Evolutionary conservation across 2,113 vertebrate species (phyloP), one percentile per base, ranked within the genome.

Genomic region (Cynoglossus semilaevis): DNA sequence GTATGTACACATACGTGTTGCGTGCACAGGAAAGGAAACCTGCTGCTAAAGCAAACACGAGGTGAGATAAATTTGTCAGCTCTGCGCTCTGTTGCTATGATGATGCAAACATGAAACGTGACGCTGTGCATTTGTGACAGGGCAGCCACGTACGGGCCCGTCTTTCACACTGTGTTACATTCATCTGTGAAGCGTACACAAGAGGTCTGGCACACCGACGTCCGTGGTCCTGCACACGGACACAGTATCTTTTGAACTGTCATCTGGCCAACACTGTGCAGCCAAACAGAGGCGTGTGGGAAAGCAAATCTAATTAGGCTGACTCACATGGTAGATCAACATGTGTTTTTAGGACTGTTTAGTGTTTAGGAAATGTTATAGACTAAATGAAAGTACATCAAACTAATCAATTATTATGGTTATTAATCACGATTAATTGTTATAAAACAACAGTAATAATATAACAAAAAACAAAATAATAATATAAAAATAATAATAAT

Each of bases 71-170:
- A 72, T 55, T 51, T 63, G 60, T 65, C 60, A 9, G 22, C 40
- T 35, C 38, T 55, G 38, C 64, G 34, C 51, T n/a, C n/a, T 54
- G 41, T 52, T 68, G 11, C 59, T 81, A 83, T 80, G 70, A 80
- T 60, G 29, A 40, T 69, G 7, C 35, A n/a, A 38, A 17, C 63
- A 36, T 59, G 38, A 22, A 51, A 52, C 51, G 48, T 51, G 35
- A 17, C 0, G 58, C 9, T 52, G 56, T 64, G 9, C 50, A 51
- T 42, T 45, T 41, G 43, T 38, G 43, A 58, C 35, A 14, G 50
- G 50, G 10, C 22, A 35, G 14, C 22, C 14, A 13, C 38, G 4
- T 5, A 13, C 12, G 14, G 38, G 11, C 4, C 38, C 12, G 2
- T 38, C 12, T 12, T 12, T 14, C 10, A 11, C 9, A 0, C 1